phyloP scores from a whole-genome alignment of 2,888 invertebrate species.

The Pimpla rufipes region DNA sequence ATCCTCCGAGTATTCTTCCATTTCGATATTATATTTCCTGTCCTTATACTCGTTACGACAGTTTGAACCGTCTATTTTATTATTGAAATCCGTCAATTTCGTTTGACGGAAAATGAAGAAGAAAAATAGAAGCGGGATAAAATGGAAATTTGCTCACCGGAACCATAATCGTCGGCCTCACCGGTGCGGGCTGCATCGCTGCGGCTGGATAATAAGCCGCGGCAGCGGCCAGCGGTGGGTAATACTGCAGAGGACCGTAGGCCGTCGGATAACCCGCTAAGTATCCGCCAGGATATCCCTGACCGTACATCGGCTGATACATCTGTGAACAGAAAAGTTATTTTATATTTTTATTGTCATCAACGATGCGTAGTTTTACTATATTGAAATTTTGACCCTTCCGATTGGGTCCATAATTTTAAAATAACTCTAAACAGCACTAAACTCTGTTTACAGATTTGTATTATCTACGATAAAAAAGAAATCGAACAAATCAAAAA shows the following conservation, averaged over 20 bases:
- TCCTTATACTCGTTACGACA: no score
- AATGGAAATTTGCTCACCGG: slow-evolving; percentile 87
- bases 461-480: no score
- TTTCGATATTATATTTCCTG: no score
- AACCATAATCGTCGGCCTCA: slow-evolving; percentile 92
- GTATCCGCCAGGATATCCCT: slow-evolving; percentile 90
- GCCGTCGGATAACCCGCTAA: slow-evolving; percentile 90
- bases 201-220: slow-evolving; percentile 89
- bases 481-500: no score
- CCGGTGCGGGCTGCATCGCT: slow-evolving; percentile 85
- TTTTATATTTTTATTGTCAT: neutral
- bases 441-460: no score
- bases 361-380: neutral
- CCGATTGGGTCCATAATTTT: no score
- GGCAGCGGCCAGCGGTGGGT: slow-evolving; percentile 89
- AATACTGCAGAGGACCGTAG: slow-evolving; percentile 91
- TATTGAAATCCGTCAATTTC: no score
- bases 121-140: neutral
- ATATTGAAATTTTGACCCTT: no score
- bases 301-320: slow-evolving; percentile 91
- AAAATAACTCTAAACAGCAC: no score
- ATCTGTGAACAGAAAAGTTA: slow-evolving; percentile 85
- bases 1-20: no score
- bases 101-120: neutral
- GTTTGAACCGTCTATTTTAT: no score